These are phyloP conservation scores for Sinotaia quadrata DNA, from an alignment of 2,888 invertebrate genomes.

Conservation along the genomic window DNA sequence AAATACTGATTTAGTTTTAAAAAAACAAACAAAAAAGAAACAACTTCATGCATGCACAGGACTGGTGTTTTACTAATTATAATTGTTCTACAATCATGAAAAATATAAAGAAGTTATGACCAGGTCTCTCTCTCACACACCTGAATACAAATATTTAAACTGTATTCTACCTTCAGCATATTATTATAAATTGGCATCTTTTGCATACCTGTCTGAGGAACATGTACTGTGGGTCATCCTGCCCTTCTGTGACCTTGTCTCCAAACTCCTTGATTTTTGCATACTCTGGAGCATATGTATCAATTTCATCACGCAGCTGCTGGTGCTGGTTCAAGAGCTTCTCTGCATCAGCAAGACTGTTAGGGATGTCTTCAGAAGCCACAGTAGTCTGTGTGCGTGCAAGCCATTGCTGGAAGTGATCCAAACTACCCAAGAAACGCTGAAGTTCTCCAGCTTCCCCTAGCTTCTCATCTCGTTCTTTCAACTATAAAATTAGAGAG, in stretches of 20 bases:
- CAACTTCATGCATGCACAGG: neutral
- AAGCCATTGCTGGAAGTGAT: constrained; percentile 99
- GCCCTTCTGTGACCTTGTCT: constrained; percentile 78
- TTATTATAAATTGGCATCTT: too few species aligned
- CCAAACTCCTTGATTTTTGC: constrained; percentile 99
- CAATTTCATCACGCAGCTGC: constrained; percentile 98
- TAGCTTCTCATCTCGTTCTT: constrained; percentile 97
- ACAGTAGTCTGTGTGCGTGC: constrained; percentile 97
- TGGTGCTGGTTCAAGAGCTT: constrained; percentile 97
- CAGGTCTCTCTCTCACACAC: neutral
- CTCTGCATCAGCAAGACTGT: constrained; percentile 85
- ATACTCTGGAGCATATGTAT: constrained; percentile 98
- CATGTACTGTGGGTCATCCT: constrained; percentile 99
- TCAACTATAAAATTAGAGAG: constrained; percentile 79
- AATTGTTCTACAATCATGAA: neutral
- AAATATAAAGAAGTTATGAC: neutral
- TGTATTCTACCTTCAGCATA: neutral
- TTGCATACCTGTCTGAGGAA: constrained; percentile 91
- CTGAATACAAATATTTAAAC: neutral
- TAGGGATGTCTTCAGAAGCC: constrained; percentile 72
- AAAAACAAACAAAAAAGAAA: too few species aligned
- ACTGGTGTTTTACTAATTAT: neutral
- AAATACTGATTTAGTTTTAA: neutral
- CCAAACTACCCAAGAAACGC: constrained; percentile 87
- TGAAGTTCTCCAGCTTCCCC: constrained; percentile 99